A percentile compares a stretch with the other conserved stretches of the same genome.
These are phyloP conservation scores for Strigops habroptila DNA, from an alignment of 2,113 vertebrate species.

Conservation along the genomic window DNA sequence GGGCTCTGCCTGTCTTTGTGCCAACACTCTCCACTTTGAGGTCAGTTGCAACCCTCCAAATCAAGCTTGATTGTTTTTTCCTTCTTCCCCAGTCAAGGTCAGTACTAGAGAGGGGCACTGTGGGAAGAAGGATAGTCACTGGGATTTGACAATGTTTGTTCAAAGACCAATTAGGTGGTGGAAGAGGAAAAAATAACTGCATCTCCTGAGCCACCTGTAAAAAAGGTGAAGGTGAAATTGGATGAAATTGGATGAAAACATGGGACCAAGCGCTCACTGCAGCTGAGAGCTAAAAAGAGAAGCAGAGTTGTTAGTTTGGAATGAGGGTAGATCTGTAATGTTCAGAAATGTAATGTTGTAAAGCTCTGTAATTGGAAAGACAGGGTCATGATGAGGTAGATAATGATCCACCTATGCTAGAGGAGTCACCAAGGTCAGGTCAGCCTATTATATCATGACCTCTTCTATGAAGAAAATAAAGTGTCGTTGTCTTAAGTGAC, in stretches of 20 bases:
- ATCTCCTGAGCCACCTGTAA: not conserved
- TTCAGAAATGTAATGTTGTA: not conserved
- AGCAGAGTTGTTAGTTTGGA: not conserved
- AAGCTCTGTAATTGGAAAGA: not conserved
- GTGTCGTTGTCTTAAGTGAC: not conserved
- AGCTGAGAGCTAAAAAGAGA: not conserved
- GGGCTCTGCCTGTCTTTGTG: not conserved
- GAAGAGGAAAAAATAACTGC: not conserved
- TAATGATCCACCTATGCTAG: not conserved
- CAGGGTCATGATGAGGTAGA: not conserved
- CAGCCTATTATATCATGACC: not conserved
- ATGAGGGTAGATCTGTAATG: not conserved
- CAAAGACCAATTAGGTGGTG: not conserved
- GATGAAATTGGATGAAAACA: not conserved
- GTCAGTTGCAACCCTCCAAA: not conserved
- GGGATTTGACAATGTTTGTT: not conserved
- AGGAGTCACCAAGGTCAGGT: not conserved
- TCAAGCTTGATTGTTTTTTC: not conserved
- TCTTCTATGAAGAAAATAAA: not conserved
- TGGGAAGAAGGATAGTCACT: not conserved
- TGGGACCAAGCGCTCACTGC: not conserved
- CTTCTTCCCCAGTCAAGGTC: not conserved
- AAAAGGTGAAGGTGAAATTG: not conserved
- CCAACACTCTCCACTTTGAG: not conserved
- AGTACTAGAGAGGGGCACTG: not conserved